Base-by-base conservation (phyloP, 2,888 invertebrate species). In the Elegia similella region DNA sequence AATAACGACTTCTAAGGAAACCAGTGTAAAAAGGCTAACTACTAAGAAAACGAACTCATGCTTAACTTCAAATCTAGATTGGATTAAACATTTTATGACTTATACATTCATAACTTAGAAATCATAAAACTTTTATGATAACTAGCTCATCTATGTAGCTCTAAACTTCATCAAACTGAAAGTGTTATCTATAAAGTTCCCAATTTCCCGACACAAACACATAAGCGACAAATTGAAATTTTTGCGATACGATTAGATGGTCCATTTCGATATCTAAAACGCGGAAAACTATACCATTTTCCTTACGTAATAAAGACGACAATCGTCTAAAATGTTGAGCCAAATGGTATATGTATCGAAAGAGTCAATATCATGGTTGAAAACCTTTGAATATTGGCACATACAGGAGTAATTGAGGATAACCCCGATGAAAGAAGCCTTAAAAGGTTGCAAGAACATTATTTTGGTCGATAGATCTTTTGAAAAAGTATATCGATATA, bases 181-280 rank as follows among this genome's bases (percentile, higher is more conserved):
- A 47, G 30, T 47, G 47, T 30, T 47, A 30, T 30, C 47, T 23
- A 13, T 47, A 23, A 12, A 47, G n/a, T 47, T 47, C n/a, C 13
- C 47, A 47, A 47, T 47, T 47, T 47, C 47, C 13, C 47, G 47
- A 47, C 30, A 47, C 47, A 47, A 47, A 47, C 47, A 47, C 47
- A 47, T 47, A 47, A 47, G 29, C 47, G 47, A 47, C 47, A 47
- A 47, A 47, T 47, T 47, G 47, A 47, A 44, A 29, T 47, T 47
- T 47, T 47, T 29, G 47, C 13, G n/a, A 47, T 29, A 13, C 47
- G 47, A 47, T 47, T 47, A 47, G 12, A 47, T 47, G 30, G 17
- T 47, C 47, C 47, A 47, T 47, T 30, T 47, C 12, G 29, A 13
- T 13, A 29, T 30, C 7, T 47, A 12, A 29, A 0, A 47, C 47